Evolutionary conservation across 2,113 vertebrate species (phyloP).

Genomic region (Pogonocichla stellata): DNA sequence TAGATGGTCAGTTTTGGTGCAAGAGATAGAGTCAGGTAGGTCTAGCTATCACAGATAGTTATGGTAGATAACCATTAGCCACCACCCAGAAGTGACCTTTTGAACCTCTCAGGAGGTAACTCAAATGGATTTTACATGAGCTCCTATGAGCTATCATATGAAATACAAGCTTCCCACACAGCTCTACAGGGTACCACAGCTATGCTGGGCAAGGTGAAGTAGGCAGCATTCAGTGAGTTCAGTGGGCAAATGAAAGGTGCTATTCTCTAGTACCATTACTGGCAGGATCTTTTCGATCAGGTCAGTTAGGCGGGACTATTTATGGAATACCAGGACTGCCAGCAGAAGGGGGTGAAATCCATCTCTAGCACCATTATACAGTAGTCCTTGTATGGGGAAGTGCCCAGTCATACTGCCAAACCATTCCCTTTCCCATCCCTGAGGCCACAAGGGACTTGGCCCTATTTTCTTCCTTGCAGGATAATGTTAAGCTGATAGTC

Average conservation of each 20-base stretch:
- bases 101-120: not conserved
- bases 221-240: not conserved
- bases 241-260: not conserved
- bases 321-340: not conserved
- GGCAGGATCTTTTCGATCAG: not conserved
- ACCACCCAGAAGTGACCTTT: not conserved
- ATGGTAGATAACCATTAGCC: not conserved
- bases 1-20: not conserved
- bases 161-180: not conserved
- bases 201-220: not conserved
- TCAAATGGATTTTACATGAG: not conserved
- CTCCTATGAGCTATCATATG: not conserved
- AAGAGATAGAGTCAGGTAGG: not conserved
- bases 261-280: not conserved
- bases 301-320: not conserved
- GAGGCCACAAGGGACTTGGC: not conserved
- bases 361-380: not conserved
- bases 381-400: not conserved
- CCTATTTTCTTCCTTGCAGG: not conserved
- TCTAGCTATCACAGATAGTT: not conserved
- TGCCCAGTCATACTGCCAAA: not conserved
- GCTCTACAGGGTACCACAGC: not conserved
- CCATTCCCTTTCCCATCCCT: not conserved
- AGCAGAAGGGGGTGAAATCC: not conserved
- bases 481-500: not conserved